phyloP scores from a whole-genome alignment of 2,797 vertebrate species.

The Loriculus beryllinus region DNA sequence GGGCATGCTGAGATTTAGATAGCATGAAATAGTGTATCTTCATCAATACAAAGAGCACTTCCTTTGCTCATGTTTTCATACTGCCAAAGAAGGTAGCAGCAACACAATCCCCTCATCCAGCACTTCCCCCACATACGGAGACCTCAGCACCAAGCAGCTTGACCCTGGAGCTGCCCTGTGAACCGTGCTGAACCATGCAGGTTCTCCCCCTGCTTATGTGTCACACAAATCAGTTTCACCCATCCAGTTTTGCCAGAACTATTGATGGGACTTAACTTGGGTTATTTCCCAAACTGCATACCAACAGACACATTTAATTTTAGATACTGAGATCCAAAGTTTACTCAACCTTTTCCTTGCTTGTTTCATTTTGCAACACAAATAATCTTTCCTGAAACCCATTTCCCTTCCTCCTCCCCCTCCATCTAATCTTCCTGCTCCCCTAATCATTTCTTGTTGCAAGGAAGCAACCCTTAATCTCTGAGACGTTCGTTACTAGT shows the following conservation, averaged over 20 bases:
- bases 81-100: background rate
- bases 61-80: background rate
- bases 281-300: background rate
- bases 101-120: background rate
- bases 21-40: background rate
- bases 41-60: background rate
- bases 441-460: background rate
- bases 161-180: background rate
- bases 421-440: background rate
- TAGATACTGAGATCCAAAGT: background rate
- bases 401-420: background rate
- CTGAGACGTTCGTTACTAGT: background rate
- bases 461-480: background rate
- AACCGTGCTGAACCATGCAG: background rate
- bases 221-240: background rate
- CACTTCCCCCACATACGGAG: accelerated
- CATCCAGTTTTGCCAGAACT: background rate
- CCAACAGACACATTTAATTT: background rate
- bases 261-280: background rate
- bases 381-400: background rate
- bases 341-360: background rate
- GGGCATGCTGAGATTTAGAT: background rate
- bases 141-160: background rate
- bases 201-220: background rate
- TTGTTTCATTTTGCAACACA: background rate